Conservation (phyloP, 1,140 invertebrate genomes). For the Procambarus virginalis region DNA sequence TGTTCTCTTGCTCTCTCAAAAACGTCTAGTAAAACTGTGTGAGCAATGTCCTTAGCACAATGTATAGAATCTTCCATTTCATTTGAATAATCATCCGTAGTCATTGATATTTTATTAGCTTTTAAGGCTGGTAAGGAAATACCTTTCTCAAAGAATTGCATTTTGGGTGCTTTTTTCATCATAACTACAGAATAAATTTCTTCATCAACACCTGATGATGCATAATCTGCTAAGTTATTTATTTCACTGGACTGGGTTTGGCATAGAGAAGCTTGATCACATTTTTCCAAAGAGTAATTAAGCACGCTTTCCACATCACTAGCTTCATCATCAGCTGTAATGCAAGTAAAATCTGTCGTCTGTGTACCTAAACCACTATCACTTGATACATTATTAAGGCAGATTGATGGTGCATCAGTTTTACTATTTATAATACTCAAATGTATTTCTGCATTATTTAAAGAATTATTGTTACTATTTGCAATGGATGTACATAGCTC, state of each 20-base stretch:
- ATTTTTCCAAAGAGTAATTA: background rate
- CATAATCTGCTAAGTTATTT: background rate
- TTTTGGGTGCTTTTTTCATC: too few relatives aligned
- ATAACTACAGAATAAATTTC: too few relatives aligned
- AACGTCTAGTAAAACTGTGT: background rate
- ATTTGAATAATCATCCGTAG: background rate
- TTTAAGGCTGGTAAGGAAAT: background rate
- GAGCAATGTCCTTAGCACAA: background rate
- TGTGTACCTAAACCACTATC: conserved; percentile 56
- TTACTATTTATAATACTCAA: background rate
- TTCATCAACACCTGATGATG: too few relatives aligned
- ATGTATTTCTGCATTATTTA: background rate
- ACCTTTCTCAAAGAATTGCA: background rate
- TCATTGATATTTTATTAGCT: background rate
- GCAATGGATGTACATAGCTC: background rate
- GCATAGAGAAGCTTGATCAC: background rate
- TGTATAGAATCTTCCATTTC: background rate
- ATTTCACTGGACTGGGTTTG: background rate
- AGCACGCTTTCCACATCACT: conserved; percentile 5
- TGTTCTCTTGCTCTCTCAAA: background rate
- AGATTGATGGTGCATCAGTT: background rate
- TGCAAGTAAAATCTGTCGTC: conserved; percentile 5
- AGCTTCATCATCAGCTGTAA: background rate
- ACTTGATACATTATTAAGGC: conserved; percentile 20
- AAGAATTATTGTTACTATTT: background rate